Evolutionary conservation across 2,888 invertebrate genomes (phyloP), one percentile per base, ranked within the genome.

Genomic region (Elysia crispata): DNA sequence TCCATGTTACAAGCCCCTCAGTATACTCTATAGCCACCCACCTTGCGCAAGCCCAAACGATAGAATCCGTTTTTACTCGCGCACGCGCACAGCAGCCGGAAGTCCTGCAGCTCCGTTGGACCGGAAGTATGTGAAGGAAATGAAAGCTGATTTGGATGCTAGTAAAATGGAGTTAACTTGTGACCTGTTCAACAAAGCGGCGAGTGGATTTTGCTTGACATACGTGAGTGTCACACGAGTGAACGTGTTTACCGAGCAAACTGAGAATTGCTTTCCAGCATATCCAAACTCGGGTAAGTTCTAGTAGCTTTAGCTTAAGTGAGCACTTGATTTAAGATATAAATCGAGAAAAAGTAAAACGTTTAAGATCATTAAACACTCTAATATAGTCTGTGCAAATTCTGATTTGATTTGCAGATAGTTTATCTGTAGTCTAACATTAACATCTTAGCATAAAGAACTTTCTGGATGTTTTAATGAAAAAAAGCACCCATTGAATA

Each of bases 121-220:
- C 54, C 79, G 81, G 67, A 75, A 28, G 3, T 89, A 89, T 80
- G 79, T 89, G 25, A 82, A 84, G 75, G 90, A 90, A 79, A 82
- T 79, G 62, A 79, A 79, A 13, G 87, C 85, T 0, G 80, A 86
- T 73, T 86, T 85, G 25, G 86, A 87, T 76, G 81, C 76, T 33
- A 85, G 83, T 0, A 11, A 41, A 25, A 81, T 88, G 57, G 69
- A 79, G 31, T 86, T 89, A 70, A 73, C 83, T 20, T 91, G 91
- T 76, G 60, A 75, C 25, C 69, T 84, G n/a, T 90, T 90, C 81
- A 83, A 88, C 60, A 80, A 83, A 20, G 76, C 82, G 6, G 87
- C 87, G 6, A 81, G 81, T n/a, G 89, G 89, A 1, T 90, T 89
- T 81, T 90, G 90, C 77, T 90, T 91, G 82, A 86, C 87, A 54